phyloP scores from a whole-genome alignment of 2,888 invertebrate species.

The Drosophila merina region DNA sequence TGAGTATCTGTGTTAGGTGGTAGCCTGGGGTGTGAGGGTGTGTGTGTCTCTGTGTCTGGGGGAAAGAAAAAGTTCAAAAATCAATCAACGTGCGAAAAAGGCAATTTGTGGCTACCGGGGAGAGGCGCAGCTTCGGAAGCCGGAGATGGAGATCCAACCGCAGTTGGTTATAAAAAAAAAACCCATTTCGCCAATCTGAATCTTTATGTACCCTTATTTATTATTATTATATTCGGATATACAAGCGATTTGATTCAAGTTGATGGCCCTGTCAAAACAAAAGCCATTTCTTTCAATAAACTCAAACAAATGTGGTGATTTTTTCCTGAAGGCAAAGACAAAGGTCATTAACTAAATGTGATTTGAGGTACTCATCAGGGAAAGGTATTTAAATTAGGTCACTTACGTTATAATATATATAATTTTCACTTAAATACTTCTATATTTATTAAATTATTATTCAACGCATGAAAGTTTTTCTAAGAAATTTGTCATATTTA shows the following conservation, averaged over 20 bases:
- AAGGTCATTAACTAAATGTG: neutral
- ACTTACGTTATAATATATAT: no score
- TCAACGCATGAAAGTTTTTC: no score
- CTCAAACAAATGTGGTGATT: neutral
- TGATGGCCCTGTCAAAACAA: conserved; percentile 1
- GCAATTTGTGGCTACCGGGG: conserved; percentile 68
- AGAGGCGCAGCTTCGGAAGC: conserved; percentile 40
- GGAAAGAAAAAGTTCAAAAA: conserved; percentile 68
- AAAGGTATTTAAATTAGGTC: neutral
- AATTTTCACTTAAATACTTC: no score
- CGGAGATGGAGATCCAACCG: conserved; percentile 10
- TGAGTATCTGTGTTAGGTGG: conserved; percentile 6
- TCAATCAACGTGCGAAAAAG: conserved; percentile 79
- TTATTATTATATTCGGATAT: neutral
- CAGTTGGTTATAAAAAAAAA: neutral
- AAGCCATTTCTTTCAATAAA: neutral
- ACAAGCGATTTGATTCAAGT: neutral
- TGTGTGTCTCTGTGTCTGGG: conserved; percentile 9
- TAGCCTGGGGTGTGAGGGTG: conserved; percentile 4
- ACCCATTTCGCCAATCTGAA: neutral
- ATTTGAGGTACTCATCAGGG: neutral
- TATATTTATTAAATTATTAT: no score
- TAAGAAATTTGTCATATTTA: no score
- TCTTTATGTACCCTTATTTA: neutral
- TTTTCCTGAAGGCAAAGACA: no score